A percentile compares a stretch with the other conserved stretches of the same genome.
These are phyloP conservation scores for Aphelinus atriplicis DNA, from an alignment of 1,140 invertebrate genomes.

Conservation along the genomic window DNA sequence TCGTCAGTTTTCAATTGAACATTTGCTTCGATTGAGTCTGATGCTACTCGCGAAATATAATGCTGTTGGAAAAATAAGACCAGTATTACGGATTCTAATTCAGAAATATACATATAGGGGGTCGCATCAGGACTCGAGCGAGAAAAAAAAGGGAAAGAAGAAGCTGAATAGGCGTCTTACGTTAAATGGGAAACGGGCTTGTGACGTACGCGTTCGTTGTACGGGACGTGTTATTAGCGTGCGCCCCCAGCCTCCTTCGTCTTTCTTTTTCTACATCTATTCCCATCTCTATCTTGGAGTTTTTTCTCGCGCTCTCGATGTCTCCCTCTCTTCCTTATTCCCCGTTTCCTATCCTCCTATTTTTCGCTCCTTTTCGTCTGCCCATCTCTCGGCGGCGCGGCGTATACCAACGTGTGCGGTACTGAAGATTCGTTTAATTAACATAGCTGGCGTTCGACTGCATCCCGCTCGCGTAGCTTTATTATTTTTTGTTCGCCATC, in stretches of 20 bases:
- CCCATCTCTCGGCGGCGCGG: background rate
- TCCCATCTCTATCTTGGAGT: constrained; percentile 21
- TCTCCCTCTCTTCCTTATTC: constrained; percentile 33
- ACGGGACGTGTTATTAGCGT: constrained; percentile 55
- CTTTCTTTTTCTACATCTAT: constrained; percentile 11
- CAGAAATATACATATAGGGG: no score
- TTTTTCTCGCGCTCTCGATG: constrained; percentile 21
- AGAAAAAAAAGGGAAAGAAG: constrained; percentile 10
- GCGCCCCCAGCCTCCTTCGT: constrained; percentile 42
- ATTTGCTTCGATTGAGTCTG: no score
- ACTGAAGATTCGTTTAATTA: constrained; percentile 50
- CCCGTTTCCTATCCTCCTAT: constrained; percentile 41
- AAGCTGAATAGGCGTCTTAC: constrained; percentile 24
- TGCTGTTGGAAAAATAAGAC: no score
- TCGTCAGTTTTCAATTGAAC: no score
- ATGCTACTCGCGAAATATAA: no score
- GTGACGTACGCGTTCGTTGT: constrained; percentile 48
- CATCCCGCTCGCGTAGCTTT: constrained; percentile 29
- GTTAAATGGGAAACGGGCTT: constrained; percentile 4
- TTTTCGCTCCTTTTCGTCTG: constrained; percentile 39
- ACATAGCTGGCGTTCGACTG: constrained; percentile 51
- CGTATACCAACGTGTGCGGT: no score
- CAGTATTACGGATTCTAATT: no score
- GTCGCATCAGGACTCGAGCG: no score
- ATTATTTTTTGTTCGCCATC: constrained; percentile 38